A percentile compares a stretch with the other conserved stretches of the same genome.
Evolutionary conservation across 2,797 vertebrate species (phyloP).

Genomic region (Clarias pachynema): DNA sequence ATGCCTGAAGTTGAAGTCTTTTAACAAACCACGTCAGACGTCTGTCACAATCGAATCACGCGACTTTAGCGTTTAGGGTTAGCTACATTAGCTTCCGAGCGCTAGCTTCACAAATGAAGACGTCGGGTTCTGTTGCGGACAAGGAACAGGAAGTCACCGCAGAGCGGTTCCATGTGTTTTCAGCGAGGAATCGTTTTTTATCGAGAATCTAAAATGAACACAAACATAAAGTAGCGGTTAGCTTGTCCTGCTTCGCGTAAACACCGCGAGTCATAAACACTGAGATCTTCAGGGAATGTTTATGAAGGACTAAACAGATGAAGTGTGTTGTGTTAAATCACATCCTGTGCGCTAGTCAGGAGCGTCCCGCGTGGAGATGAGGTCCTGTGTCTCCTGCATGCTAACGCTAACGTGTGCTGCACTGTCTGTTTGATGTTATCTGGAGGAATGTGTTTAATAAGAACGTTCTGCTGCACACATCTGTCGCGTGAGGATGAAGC

Average conservation of each 20-base stretch:
- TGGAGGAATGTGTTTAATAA: slow-evolving; percentile 67
- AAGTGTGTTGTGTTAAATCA: not conserved
- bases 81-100: no score
- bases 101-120: no score
- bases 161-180: not conserved
- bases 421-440: slow-evolving; percentile 62
- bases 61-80: no score
- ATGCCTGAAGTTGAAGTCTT: no score
- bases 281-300: not conserved
- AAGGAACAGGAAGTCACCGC: not conserved
- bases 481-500: not conserved
- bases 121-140: not conserved
- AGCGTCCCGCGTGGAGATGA: not conserved
- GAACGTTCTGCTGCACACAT: slow-evolving; percentile 60
- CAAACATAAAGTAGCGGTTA: not conserved
- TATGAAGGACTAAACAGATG: not conserved
- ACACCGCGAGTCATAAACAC: not conserved
- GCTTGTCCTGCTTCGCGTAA: not conserved
- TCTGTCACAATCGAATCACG: no score
- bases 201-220: not conserved
- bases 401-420: not conserved
- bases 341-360: not conserved
- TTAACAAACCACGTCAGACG: no score
- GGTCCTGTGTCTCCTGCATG: not conserved
- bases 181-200: not conserved